Evolutionary conservation across 2,113 vertebrate species (phyloP), one percentile per base, ranked within the genome.

Genomic region (Ictidomys tridecemlineatus): DNA sequence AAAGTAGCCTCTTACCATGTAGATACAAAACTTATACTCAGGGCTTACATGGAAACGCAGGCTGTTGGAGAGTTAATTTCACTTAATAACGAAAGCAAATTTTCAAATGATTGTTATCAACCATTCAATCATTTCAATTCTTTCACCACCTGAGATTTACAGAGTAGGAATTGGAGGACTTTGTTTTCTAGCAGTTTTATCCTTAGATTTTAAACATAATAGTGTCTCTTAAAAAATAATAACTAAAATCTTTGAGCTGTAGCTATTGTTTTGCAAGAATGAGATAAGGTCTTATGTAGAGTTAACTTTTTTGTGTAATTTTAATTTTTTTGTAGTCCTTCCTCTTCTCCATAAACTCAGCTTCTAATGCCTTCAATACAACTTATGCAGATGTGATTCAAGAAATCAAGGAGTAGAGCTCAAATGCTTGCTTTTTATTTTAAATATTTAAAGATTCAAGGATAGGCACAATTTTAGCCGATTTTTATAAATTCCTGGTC

Each of bases 61-160:
- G 95, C 98, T 98, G 98, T 98, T 97, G 98, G 97, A 96, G 95
- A 98, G 98, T 95, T 98, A 98, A 98, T 98, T 99, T 98, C 98
- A 98, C 97, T 97, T 89, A 93, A 30, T 96, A 98, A 98, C 96
- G 98, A 98, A 97, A 98, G 97, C 90, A 78, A 97, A 94, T 97
- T 99, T 84, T 98, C 98, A 97, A 98, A 91, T 95, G 96, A 97
- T 98, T 97, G 96, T 98, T 97, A 94, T 98, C 98, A 98, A 76
- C 79, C 90, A 97, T 97, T 88, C 91, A 98, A 96, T 97, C 92
- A 98, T 98, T 97, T 97, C 98, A 67, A 98, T 97, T 98, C 97
- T 95, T 97, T 98, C 98, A 98, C 45, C 97, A 98, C 97, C 97
- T 98, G 98, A 97, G 97, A 98, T 98, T 97, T 97, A 94, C 56